Percentiles rank a stretch among this genome's conserved stretches.
Evolutionary conservation across 2,797 vertebrate genomes (phyloP).

Genomic region (Peromyscus eremicus): DNA sequence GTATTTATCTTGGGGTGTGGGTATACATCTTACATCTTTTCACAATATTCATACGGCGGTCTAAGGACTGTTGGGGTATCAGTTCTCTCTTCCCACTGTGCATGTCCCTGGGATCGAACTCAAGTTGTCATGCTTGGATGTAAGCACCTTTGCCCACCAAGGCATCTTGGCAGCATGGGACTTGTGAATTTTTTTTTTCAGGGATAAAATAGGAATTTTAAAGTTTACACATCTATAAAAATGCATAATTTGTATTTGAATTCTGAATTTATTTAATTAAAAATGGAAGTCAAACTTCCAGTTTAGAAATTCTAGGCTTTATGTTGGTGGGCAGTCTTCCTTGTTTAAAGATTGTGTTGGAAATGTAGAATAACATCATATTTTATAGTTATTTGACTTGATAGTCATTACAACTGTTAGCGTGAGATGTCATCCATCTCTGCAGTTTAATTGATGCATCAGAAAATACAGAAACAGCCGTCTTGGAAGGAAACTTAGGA

Average conservation of each 20-base stretch:
- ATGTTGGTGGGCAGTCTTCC: too few species aligned
- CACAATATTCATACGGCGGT: not conserved
- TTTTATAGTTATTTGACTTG: not conserved
- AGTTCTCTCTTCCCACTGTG: not conserved
- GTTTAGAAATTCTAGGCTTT: not conserved
- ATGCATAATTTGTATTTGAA: not conserved
- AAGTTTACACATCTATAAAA: not conserved
- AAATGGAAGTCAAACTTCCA: not conserved
- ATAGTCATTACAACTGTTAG: not conserved
- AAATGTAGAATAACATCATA: not conserved
- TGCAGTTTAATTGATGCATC: not conserved
- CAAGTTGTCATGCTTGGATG: not conserved
- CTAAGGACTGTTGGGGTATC: not conserved
- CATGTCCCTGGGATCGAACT: not conserved
- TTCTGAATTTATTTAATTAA: not conserved
- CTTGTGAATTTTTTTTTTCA: not conserved
- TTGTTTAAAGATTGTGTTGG: not conserved
- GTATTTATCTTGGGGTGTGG: not conserved
- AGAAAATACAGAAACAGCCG: not conserved
- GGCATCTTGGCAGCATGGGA: not conserved
- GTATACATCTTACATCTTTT: not conserved
- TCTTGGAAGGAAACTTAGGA: not conserved
- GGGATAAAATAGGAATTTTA: not conserved
- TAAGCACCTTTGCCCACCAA: too few species aligned
- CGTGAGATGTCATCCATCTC: not conserved